These are phyloP conservation scores for Parasteatoda lunata DNA, from an alignment of 2,888 invertebrate genomes.

Conservation along the genomic window DNA sequence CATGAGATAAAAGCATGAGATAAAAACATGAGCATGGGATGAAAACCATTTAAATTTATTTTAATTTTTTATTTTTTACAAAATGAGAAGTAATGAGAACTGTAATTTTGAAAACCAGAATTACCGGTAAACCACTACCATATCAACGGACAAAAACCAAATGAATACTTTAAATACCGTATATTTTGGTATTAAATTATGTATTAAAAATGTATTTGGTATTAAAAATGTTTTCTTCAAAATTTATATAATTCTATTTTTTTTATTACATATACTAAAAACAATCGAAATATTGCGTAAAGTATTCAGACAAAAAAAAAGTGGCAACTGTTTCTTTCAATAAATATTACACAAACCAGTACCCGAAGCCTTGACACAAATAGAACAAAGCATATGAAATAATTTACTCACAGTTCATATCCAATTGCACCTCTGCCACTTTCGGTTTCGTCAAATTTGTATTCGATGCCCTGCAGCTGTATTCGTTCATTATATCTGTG, in stretches of 20 bases:
- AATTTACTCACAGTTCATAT: conserved; percentile 55
- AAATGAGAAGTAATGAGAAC: no score
- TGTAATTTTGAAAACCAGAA: no score
- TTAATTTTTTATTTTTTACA: no score
- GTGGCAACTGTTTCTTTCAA: neutral
- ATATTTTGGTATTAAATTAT: no score
- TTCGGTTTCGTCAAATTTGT: conserved; percentile 54
- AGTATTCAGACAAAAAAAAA: neutral
- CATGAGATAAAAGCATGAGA: no score
- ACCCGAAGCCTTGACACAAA: neutral
- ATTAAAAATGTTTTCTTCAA: no score
- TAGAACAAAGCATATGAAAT: neutral
- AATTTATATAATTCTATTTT: neutral
- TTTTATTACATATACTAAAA: neutral
- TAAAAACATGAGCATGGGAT: no score
- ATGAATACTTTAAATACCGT: no score
- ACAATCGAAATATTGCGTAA: neutral
- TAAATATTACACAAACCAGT: neutral
- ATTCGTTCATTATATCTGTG: conserved; percentile 43
- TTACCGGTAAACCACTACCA: no score
- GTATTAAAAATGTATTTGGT: no score
- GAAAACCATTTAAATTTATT: no score
- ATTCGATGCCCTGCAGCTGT: conserved; percentile 54
- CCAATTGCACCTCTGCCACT: conserved; percentile 27
- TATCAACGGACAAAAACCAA: no score